A percentile compares a stretch with the other conserved stretches of the same genome.
Evolutionary conservation across 2,888 invertebrate species (phyloP).

Genomic region (Phlogophora meticulosa): DNA sequence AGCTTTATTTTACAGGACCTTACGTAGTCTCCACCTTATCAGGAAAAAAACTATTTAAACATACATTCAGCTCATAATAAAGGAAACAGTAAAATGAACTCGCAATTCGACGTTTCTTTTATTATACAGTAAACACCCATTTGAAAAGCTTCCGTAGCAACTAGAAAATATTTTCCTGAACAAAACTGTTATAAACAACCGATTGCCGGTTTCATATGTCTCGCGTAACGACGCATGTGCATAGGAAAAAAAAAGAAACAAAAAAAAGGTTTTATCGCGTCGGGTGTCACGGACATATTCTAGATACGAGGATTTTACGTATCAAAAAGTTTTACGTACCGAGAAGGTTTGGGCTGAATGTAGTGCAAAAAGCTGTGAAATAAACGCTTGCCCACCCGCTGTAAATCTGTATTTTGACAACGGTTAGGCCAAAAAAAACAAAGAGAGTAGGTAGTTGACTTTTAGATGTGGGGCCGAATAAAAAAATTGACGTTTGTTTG

Average conservation of each 20-base stretch:
- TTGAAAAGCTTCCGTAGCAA: slow-evolving; percentile 31
- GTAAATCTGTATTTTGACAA: slow-evolving; percentile 51
- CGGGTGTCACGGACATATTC: slow-evolving; percentile 50
- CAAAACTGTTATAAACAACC: slow-evolving; percentile 36
- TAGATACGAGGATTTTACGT: slow-evolving; percentile 40
- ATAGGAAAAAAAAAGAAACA: slow-evolving; percentile 31
- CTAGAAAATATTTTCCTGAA: slow-evolving; percentile 37
- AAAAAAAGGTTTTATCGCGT: slow-evolving; percentile 51
- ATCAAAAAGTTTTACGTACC: slow-evolving; percentile 37
- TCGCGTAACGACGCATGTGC: slow-evolving; percentile 35
- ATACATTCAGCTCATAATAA: slow-evolving; percentile 6
- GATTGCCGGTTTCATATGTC: slow-evolving; percentile 46
- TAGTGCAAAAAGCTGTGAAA: slow-evolving; percentile 48
- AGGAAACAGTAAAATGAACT: slow-evolving; percentile 1
- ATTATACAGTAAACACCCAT: slow-evolving; percentile 10
- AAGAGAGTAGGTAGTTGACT: slow-evolving; percentile 16
- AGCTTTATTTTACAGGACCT: too few relatives aligned
- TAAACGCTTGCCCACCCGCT: slow-evolving; percentile 36
- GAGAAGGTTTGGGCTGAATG: slow-evolving; percentile 37
- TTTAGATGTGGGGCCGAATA: slow-evolving; percentile 24
- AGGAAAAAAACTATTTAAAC: too few relatives aligned
- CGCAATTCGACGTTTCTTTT: too few relatives aligned
- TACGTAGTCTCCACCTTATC: too few relatives aligned
- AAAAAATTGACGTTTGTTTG: slow-evolving; percentile 15
- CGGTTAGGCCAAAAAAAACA: slow-evolving; percentile 21